phyloP scores from a whole-genome alignment of 2,113 vertebrate genomes.

The Chloropsis hardwickii region DNA sequence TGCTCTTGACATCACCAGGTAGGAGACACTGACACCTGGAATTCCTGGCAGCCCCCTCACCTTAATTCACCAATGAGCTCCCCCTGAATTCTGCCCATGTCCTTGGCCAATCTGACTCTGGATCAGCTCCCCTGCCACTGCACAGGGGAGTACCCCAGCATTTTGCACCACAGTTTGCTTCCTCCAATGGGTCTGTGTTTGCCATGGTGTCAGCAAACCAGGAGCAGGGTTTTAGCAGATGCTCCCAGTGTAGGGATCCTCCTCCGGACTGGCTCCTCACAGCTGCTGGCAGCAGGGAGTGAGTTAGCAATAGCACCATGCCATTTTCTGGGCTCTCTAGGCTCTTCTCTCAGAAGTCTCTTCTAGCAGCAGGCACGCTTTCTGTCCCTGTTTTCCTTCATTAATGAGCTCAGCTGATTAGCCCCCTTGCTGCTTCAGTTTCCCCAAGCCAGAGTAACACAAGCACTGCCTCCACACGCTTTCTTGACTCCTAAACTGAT shows the following conservation, averaged over 20 bases:
- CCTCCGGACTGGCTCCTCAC: background rate
- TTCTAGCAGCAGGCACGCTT: background rate
- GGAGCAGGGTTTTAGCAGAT: background rate
- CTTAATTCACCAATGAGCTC: background rate
- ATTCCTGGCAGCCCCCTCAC: background rate
- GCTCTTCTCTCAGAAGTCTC: background rate
- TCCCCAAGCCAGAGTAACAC: background rate
- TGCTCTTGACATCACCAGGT: background rate
- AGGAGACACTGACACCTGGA: accelerated
- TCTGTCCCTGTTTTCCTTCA: background rate
- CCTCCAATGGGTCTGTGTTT: accelerated
- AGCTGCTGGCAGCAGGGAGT: background rate
- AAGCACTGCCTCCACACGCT: background rate
- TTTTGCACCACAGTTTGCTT: background rate
- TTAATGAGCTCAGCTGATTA: slow-evolving; percentile 3
- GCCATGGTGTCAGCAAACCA: background rate
- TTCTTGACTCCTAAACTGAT: background rate
- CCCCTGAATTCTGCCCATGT: background rate
- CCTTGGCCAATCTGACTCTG: background rate
- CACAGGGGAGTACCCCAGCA: background rate
- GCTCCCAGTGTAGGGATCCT: background rate
- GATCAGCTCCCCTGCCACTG: background rate
- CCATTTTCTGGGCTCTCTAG: background rate
- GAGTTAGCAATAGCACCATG: background rate
- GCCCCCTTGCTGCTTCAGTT: slow-evolving; percentile 13